Evolutionary conservation across 2,113 vertebrate genomes (phyloP).

Genomic region (Phocoena phocoena): DNA sequence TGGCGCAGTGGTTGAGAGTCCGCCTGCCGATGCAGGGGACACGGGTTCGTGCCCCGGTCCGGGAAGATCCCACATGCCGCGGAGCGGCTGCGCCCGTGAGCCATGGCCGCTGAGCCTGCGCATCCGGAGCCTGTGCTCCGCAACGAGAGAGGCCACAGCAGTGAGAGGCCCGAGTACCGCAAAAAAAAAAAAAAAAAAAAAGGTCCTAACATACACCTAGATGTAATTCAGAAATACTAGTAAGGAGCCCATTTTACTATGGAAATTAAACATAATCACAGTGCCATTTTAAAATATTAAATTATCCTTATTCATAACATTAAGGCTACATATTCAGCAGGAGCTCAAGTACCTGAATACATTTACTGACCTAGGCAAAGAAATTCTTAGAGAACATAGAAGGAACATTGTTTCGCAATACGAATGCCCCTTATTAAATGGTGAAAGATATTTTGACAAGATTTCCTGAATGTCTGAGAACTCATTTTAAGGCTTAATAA

Average conservation of each 20-base stretch:
- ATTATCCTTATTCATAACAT: neutral
- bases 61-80: too few species aligned
- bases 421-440: neutral
- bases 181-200: neutral
- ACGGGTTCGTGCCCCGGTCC: too few species aligned
- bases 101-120: too few species aligned
- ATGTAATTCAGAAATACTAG: constrained; percentile 2
- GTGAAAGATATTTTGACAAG: neutral
- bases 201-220: neutral
- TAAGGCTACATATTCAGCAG: neutral
- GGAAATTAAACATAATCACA: neutral
- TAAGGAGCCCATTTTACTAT: neutral
- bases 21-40: too few species aligned
- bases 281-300: neutral
- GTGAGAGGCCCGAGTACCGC: too few species aligned
- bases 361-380: neutral
- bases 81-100: too few species aligned
- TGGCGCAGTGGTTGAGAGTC: too few species aligned
- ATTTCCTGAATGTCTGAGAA: neutral
- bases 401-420: neutral
- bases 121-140: too few species aligned
- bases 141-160: too few species aligned
- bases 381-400: neutral
- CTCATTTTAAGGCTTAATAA: neutral
- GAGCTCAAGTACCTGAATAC: neutral